Evolutionary conservation across 2,888 invertebrate genomes (phyloP).

Genomic region (Lottia gigantea): DNA sequence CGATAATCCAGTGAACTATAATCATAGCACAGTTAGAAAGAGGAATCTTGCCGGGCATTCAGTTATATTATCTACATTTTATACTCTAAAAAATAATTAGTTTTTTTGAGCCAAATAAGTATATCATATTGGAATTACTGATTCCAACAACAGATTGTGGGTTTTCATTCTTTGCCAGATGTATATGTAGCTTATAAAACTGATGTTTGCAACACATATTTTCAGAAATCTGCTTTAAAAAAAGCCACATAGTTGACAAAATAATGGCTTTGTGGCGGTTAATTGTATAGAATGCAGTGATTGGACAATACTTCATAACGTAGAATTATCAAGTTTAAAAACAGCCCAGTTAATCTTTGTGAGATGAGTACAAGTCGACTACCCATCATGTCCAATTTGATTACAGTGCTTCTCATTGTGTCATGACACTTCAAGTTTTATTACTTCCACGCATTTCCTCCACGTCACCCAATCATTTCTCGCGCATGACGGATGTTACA

Average conservation of each 20-base stretch:
- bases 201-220: no score
- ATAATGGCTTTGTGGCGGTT: not conserved
- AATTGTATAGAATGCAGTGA: not conserved
- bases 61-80: no score
- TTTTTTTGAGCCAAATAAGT: no score
- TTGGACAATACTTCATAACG: constrained; percentile 3
- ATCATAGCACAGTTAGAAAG: no score
- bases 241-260: not conserved
- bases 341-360: not conserved
- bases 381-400: constrained; percentile 6
- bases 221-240: no score
- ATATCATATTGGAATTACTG: no score
- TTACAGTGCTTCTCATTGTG: constrained; percentile 7
- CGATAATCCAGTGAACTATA: no score
- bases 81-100: no score
- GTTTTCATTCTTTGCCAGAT: no score
- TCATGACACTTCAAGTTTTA: constrained; percentile 11
- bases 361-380: not conserved
- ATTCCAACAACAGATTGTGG: no score
- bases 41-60: no score
- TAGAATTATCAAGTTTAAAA: not conserved
- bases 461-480: constrained; percentile 9
- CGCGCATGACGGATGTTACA: constrained; percentile 10
- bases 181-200: no score
- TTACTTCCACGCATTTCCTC: constrained; percentile 9